Evolutionary conservation across 1,140 invertebrate genomes (phyloP).

Genomic region (Dolichoris vasculosae): DNA sequence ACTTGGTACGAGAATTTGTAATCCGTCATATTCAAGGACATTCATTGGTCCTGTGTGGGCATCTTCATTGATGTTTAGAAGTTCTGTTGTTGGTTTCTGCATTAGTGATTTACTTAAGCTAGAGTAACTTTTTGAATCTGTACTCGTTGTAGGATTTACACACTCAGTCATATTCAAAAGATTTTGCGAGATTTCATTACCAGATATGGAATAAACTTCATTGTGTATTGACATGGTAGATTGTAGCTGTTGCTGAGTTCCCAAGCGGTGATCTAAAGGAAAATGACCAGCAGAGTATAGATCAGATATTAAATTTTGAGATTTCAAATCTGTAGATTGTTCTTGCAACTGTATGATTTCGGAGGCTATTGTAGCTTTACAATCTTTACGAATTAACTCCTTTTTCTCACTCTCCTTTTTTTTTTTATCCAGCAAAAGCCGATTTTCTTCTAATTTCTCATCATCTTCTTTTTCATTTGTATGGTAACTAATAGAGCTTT

Average conservation of each 20-base stretch:
- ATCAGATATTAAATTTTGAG: slow-evolving; percentile 44
- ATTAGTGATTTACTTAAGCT: slow-evolving; percentile 60
- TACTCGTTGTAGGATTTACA: slow-evolving; percentile 63
- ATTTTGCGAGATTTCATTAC: slow-evolving; percentile 60
- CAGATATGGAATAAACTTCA: slow-evolving; percentile 59
- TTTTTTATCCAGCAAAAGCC: slow-evolving; percentile 8
- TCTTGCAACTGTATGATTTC: slow-evolving; percentile 35
- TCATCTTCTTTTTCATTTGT: slow-evolving; percentile 55
- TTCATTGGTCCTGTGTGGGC: slow-evolving; percentile 73
- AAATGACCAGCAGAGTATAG: slow-evolving; percentile 14
- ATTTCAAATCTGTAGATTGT: slow-evolving; percentile 31
- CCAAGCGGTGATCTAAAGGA: slow-evolving; percentile 3
- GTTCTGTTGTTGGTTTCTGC: slow-evolving; percentile 68
- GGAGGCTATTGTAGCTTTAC: slow-evolving; percentile 48
- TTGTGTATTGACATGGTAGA: slow-evolving; percentile 54
- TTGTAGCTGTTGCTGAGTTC: background rate
- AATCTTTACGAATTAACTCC: background rate
- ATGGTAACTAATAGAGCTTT: background rate
- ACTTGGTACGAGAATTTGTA: slow-evolving; percentile 73
- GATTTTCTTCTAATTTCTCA: slow-evolving; percentile 49
- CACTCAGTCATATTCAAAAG: slow-evolving; percentile 65
- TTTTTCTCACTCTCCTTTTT: slow-evolving; percentile 56
- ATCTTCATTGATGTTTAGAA: slow-evolving; percentile 72
- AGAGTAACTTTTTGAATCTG: slow-evolving; percentile 66
- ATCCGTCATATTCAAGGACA: slow-evolving; percentile 73